These are phyloP conservation scores for Aphelinus atriplicis DNA, from an alignment of 1,140 invertebrate genomes.

Conservation along the genomic window DNA sequence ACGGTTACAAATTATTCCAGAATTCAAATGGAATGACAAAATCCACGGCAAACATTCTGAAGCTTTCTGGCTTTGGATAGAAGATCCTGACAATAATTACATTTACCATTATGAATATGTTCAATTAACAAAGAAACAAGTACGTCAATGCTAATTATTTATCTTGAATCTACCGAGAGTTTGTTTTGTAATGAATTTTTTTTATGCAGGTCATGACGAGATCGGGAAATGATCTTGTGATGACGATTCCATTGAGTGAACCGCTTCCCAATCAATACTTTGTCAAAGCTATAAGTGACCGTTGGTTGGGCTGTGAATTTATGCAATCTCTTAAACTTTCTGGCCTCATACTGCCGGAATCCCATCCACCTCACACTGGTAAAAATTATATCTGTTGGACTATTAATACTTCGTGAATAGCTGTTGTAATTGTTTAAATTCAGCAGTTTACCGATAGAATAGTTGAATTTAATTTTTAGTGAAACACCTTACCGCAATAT, in stretches of 20 bases:
- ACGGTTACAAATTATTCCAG: constrained; percentile 81
- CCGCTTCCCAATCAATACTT: constrained; percentile 93
- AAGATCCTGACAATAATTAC: constrained; percentile 91
- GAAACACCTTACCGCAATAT: too few relatives aligned
- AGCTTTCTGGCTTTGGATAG: constrained; percentile 98
- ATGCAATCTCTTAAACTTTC: constrained; percentile 84
- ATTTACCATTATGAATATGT: constrained; percentile 98
- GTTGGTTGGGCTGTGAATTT: constrained; percentile 87
- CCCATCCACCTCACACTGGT: constrained; percentile 93
- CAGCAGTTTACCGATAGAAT: background rate
- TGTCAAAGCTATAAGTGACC: constrained; percentile 86
- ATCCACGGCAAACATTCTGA: constrained; percentile 89
- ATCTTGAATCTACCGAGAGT: background rate
- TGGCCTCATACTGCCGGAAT: constrained; percentile 90
- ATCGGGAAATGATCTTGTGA: constrained; percentile 86
- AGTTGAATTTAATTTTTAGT: constrained; percentile 10
- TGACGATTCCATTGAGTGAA: constrained; percentile 95
- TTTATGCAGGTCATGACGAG: constrained; percentile 69
- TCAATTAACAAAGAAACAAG: constrained; percentile 87
- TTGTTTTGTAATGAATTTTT: constrained; percentile 33
- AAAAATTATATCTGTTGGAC: background rate
- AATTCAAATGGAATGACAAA: constrained; percentile 91
- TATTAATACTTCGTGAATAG: too few relatives aligned
- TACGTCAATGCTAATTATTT: constrained; percentile 55
- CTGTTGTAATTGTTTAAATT: too few relatives aligned